A percentile compares a stretch with the other conserved stretches of the same genome.
These are phyloP conservation scores for Oreochromis spilurus DNA, from an alignment of 2,113 vertebrate species.

Conservation along the genomic window DNA sequence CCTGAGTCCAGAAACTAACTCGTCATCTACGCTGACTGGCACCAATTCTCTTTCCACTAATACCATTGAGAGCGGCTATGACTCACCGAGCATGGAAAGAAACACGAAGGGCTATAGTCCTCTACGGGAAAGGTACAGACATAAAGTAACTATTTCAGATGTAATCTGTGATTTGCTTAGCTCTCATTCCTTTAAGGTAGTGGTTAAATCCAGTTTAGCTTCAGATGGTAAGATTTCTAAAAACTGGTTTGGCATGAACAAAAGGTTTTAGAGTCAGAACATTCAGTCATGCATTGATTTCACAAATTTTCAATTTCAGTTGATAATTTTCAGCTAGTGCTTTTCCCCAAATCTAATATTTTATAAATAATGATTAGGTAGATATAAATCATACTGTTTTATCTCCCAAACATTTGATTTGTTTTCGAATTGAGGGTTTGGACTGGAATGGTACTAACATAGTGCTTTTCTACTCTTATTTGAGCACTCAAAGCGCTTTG, in stretches of 20 bases:
- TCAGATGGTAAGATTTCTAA: neutral
- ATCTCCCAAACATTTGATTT: neutral
- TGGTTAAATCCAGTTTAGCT: neutral
- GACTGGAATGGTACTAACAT: neutral
- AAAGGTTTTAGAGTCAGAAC: neutral
- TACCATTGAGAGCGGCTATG: constrained; percentile 69
- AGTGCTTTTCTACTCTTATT: neutral
- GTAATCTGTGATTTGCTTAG: neutral
- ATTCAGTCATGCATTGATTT: neutral
- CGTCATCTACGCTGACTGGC: neutral
- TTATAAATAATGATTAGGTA: neutral
- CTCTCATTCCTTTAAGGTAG: constrained; percentile 3
- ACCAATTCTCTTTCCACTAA: constrained; percentile 46
- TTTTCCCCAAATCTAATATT: neutral
- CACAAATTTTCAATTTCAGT: neutral
- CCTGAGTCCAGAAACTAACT: constrained; percentile 44
- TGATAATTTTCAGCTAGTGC: neutral
- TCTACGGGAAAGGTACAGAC: constrained; percentile 55
- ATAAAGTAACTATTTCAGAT: neutral
- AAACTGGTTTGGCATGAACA: neutral
- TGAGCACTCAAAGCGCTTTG: neutral
- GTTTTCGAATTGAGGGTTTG: neutral
- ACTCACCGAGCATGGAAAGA: constrained; percentile 62
- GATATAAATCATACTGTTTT: neutral
- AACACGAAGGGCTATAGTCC: constrained; percentile 39